Evolutionary conservation across 2,888 invertebrate genomes (phyloP), one percentile per base, ranked within the genome.

Genomic region (Drosophila paracracens): DNA sequence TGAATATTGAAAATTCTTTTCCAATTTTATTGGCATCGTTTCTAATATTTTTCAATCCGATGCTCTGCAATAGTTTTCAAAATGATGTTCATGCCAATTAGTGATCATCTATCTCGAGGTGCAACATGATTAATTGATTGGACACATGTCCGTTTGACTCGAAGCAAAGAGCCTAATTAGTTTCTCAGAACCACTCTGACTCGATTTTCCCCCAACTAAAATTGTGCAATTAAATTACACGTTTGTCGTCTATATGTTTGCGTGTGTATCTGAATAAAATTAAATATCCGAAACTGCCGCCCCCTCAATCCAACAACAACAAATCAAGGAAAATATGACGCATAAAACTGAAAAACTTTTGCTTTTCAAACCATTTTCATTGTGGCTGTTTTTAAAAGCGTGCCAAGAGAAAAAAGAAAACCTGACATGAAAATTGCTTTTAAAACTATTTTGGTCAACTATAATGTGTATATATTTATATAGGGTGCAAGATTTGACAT

Each of bases 91-190:
- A 73, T 40, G 60, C 38, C 66, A 74, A 74, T 73, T 73, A 58
- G 52, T 29, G 27, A 53, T 46, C 16, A 48, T 59, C 48, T 27
- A 48, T 64, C 48, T n/a, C 27, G 2, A 27, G 18, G 5, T 48
- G 51, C 70, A 53, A 71, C 57, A 53, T 79, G 79, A 76, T 81
- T 76, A 79, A 79, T 81, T 69, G 48, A 13, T 50, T 8, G 60
- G 63, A 76, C 81, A 81, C 72, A 72, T 79, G 81, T 79, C 58
- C 29, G 33, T 60, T 31, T 48, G 58, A 59, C 58, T 21, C 31
- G 51, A 43, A 35, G 64, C 81, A 68, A 68, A 76, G 76, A 81
- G 77, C 38, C 61, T 33, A 76, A 78, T 78, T 81, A 72, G 68
- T 66, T 68, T 64, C 43, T 46, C 52, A 33, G 54, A 48, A 46